phyloP scores from a whole-genome alignment of 2,797 vertebrate genomes.

The Chaetodon trifasciatus region DNA sequence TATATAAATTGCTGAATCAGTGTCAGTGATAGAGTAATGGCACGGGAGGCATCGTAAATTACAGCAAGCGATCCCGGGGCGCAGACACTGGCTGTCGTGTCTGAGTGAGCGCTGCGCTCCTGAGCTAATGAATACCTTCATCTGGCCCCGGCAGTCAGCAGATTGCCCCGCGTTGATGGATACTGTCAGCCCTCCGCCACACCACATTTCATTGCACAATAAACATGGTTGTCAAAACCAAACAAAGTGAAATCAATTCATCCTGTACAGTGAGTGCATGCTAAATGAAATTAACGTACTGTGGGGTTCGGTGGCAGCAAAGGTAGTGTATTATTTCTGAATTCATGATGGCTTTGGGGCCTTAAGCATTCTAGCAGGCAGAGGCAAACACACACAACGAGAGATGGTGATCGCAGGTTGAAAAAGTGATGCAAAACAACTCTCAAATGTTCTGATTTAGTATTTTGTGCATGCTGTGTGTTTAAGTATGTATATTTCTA shows the following conservation, averaged over 20 bases:
- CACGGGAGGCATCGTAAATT: conserved; percentile 93
- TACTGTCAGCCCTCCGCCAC: conserved; percentile 95
- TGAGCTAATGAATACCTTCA: conserved; percentile 99
- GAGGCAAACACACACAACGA: conserved; percentile 33
- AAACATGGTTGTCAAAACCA: conserved; percentile 99
- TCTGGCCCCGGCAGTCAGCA: conserved; percentile 98
- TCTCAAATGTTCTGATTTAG: conserved; percentile 18
- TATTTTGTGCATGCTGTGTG: conserved; percentile 9
- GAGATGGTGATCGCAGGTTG: conserved; percentile 10
- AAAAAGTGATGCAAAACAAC: conserved; percentile 19
- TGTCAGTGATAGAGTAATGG: conserved; percentile 97
- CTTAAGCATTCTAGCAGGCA: conserved; percentile 38
- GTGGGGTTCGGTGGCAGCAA: conserved; percentile 85
- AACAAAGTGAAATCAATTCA: conserved; percentile 99
- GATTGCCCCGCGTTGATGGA: conserved; percentile 98
- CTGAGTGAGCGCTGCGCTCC: conserved; percentile 91
- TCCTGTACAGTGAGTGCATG: conserved; percentile 97
- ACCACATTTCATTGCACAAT: conserved; percentile 99
- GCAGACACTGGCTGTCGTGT: conserved; percentile 92
- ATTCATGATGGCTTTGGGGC: conserved; percentile 77
- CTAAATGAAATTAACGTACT: conserved; percentile 99
- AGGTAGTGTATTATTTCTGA: conserved; percentile 93
- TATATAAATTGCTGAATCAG: conserved; percentile 97
- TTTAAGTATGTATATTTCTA: conserved; percentile 16
- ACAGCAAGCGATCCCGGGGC: conserved; percentile 88